phyloP scores from a whole-genome alignment of 2,888 invertebrate genomes.

The Dascillus cervinus region DNA sequence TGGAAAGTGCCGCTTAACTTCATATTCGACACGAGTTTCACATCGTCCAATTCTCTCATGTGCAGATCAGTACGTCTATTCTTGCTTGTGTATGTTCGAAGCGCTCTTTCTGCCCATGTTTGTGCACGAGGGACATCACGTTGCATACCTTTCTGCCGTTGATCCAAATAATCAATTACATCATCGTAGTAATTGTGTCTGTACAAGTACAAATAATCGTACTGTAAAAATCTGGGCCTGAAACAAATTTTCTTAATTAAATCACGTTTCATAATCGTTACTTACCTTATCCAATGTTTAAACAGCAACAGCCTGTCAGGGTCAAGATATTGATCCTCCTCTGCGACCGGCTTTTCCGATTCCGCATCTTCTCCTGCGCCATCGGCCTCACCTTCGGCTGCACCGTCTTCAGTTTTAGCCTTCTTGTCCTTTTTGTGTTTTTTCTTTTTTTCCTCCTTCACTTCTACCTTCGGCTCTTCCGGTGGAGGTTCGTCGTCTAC shows the following conservation, averaged over 20 bases:
- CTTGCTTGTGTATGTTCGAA: constrained; percentile 55
- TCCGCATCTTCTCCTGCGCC: constrained; percentile 37
- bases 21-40: constrained; percentile 51
- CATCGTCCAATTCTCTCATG: constrained; percentile 29
- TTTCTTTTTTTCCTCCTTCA: constrained; percentile 13
- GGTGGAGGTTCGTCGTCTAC: constrained; percentile 22
- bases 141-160: constrained; percentile 56
- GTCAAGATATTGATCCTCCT: constrained; percentile 44
- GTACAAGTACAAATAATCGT: constrained; percentile 77
- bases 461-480: constrained; percentile 11
- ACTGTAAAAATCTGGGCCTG: constrained; percentile 74
- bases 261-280: too few species aligned
- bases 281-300: constrained; percentile 75
- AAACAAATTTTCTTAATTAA: constrained; percentile 24
- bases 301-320: constrained; percentile 61
- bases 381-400: constrained; percentile 25
- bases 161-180: constrained; percentile 74
- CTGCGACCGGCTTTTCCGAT: constrained; percentile 37
- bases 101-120: constrained; percentile 78
- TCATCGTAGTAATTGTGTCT: constrained; percentile 82
- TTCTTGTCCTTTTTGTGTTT: constrained; percentile 29
- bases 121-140: constrained; percentile 71
- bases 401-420: constrained; percentile 26
- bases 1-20: constrained; percentile 62
- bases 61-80: constrained; percentile 35